phyloP scores from a whole-genome alignment of 1,140 invertebrate species.

The Augochlora pura region DNA sequence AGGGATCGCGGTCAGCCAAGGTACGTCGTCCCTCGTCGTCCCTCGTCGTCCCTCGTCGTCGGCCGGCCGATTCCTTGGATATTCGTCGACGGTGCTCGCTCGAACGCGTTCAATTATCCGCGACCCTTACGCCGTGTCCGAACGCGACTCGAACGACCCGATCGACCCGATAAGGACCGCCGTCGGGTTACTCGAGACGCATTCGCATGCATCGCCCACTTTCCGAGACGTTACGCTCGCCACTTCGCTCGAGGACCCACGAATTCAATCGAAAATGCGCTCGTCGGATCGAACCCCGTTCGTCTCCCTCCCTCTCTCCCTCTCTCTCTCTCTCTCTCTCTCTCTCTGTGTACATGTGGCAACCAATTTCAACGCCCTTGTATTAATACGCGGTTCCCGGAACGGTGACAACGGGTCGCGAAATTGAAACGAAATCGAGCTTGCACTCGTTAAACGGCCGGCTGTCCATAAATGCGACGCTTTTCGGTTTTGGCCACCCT shows the following conservation, averaged over 20 bases:
- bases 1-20: constrained; percentile 59
- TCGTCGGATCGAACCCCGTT: background rate
- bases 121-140: too few relatives aligned
- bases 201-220: constrained; percentile 12
- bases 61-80: too few relatives aligned
- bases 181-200: background rate
- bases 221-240: background rate
- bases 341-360: background rate
- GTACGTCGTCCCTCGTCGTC: too few relatives aligned
- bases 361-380: background rate
- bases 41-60: too few relatives aligned
- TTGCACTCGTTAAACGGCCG: background rate
- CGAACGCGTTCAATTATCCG: background rate
- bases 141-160: too few relatives aligned
- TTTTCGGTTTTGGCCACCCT: background rate
- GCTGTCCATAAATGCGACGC: background rate
- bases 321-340: too few relatives aligned
- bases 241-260: background rate
- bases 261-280: background rate
- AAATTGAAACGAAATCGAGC: background rate
- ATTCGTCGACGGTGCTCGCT: too few relatives aligned
- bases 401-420: background rate
- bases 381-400: background rate
- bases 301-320: too few relatives aligned
- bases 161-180: background rate